Conservation (phyloP, 2,797 vertebrate species). For the Alcedo quadribrachys region DNA sequence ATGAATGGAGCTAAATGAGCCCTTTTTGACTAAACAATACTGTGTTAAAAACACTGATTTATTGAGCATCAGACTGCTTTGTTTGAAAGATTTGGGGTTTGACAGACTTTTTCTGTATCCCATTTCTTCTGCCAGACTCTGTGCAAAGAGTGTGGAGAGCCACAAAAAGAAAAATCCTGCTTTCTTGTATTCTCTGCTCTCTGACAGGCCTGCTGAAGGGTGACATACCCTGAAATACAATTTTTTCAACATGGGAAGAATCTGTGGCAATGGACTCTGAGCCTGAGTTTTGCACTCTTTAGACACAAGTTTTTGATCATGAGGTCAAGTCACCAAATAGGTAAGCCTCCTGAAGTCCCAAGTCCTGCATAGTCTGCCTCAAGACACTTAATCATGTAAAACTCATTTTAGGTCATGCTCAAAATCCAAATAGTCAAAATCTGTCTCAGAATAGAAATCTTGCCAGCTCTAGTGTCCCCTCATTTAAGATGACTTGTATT, state of each 20-base stretch:
- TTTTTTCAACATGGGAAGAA: not conserved
- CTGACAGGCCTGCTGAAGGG: not conserved
- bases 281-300: not conserved
- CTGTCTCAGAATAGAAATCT: not conserved
- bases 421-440: not conserved
- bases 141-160: not conserved
- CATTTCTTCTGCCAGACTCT: not conserved
- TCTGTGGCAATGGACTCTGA: not conserved
- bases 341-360: rapidly evolving
- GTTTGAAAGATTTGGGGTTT: not conserved
- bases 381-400: not conserved
- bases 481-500: not conserved
- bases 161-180: not conserved
- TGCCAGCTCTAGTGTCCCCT: not conserved
- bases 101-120: not conserved
- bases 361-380: not conserved
- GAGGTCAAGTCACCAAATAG: not conserved
- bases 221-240: not conserved
- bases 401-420: rapidly evolving
- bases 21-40: not conserved
- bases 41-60: not conserved
- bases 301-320: not conserved
- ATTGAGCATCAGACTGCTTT: not conserved
- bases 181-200: not conserved
- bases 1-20: not conserved